phyloP scores from a whole-genome alignment of 2,888 invertebrate genomes.

The Argyresthia goedartella region DNA sequence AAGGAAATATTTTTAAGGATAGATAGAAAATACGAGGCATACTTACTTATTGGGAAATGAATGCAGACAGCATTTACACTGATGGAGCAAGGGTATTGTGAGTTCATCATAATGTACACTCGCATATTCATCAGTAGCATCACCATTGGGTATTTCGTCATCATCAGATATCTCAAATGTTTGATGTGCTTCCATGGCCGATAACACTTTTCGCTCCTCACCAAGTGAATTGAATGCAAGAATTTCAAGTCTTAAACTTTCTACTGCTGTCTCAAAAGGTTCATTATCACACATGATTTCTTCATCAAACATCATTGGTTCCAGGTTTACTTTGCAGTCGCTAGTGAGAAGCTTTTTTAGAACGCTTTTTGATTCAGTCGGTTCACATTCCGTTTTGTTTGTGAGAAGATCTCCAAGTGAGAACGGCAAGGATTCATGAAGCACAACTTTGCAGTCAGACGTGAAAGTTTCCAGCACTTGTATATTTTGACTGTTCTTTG shows the following conservation, averaged over 20 bases:
- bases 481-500: not conserved
- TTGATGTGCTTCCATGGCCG: not conserved
- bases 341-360: not conserved
- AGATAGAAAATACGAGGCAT: not conserved
- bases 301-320: not conserved
- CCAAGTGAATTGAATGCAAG: not conserved
- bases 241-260: not conserved
- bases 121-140: not conserved
- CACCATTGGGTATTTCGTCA: not conserved
- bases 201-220: not conserved
- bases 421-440: not conserved
- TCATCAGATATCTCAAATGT: not conserved
- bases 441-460: not conserved
- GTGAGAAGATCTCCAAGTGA: not conserved
- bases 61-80: constrained; percentile 23
- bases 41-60: constrained; percentile 30
- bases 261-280: not conserved
- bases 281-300: not conserved
- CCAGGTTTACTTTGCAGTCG: not conserved
- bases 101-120: constrained; percentile 28
- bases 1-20: not conserved
- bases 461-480: not conserved
- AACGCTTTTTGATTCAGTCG: not conserved
- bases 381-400: not conserved
- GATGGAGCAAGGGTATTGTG: constrained; percentile 16